Evolutionary conservation across 2,797 vertebrate species (phyloP).

Genomic region (Dermochelys coriacea): DNA sequence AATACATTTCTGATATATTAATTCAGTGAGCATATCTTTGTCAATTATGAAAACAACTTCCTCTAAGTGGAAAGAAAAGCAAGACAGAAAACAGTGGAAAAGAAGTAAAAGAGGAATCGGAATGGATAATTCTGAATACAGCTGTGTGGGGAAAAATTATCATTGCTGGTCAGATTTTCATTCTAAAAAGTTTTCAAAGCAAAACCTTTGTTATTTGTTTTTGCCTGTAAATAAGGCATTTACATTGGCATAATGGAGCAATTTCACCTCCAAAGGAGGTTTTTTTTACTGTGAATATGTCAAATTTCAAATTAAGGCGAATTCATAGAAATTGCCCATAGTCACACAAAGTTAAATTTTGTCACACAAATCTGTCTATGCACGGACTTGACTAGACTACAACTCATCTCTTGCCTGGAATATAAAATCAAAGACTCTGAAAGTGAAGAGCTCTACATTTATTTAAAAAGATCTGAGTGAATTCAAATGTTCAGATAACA

Average conservation of each 20-base stretch:
- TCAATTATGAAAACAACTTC: too few relatives aligned
- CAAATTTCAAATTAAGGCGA: not conserved
- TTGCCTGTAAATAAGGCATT: not conserved
- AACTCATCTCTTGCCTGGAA: not conserved
- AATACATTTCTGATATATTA: too few relatives aligned
- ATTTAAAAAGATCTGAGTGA: not conserved
- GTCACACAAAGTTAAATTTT: not conserved
- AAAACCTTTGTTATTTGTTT: not conserved
- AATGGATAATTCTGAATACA: not conserved
- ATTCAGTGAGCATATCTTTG: too few relatives aligned
- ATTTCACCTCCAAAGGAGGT: not conserved
- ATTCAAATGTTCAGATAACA: not conserved
- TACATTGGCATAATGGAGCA: not conserved
- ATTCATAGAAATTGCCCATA: not conserved
- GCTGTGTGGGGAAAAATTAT: not conserved
- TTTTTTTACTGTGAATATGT: not conserved
- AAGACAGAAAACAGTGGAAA: not conserved
- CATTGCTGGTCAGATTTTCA: not conserved
- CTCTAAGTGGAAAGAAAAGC: not conserved
- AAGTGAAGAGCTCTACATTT: not conserved
- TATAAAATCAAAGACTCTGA: not conserved
- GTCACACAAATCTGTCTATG: not conserved
- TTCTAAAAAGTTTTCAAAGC: not conserved
- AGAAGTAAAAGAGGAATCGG: not conserved
- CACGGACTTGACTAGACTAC: not conserved